Evolutionary conservation across 2,888 invertebrate genomes (phyloP).

Genomic region (Nephrotoma appendiculata): DNA sequence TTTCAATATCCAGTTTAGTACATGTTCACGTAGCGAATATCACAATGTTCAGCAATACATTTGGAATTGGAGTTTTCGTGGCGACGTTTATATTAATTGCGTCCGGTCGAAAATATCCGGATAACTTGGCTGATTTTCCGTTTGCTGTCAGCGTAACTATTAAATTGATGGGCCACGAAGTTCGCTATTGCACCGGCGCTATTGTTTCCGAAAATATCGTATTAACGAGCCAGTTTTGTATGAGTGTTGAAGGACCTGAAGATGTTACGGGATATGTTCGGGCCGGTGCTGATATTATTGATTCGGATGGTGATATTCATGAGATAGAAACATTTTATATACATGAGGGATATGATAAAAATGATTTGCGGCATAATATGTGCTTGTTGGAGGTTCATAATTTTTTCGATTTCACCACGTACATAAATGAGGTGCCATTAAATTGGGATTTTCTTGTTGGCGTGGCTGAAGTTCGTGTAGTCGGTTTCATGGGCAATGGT

Average conservation of each 20-base stretch:
- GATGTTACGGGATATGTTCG: not conserved
- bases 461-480: not conserved
- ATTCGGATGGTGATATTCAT: not conserved
- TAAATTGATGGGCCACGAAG: not conserved
- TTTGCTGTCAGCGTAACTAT: not conserved
- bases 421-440: not conserved
- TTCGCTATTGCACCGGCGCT: not conserved
- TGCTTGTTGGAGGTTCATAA: not conserved
- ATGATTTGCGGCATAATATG: not conserved
- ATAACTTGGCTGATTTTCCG: not conserved
- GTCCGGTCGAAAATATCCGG: not conserved
- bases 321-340: not conserved
- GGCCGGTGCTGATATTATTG: not conserved
- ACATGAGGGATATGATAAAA: not conserved
- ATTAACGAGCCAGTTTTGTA: not conserved
- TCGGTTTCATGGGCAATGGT: not conserved
- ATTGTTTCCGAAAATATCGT: not conserved
- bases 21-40: not conserved
- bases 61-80: not conserved
- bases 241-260: not conserved
- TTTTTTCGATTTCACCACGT: not conserved
- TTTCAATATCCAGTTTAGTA: not conserved
- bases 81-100: not conserved
- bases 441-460: not conserved
- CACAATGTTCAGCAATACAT: not conserved